These are phyloP conservation scores for Drosophila mojavensis DNA, from an alignment of 1,140 invertebrate genomes.

Conservation along the genomic window DNA sequence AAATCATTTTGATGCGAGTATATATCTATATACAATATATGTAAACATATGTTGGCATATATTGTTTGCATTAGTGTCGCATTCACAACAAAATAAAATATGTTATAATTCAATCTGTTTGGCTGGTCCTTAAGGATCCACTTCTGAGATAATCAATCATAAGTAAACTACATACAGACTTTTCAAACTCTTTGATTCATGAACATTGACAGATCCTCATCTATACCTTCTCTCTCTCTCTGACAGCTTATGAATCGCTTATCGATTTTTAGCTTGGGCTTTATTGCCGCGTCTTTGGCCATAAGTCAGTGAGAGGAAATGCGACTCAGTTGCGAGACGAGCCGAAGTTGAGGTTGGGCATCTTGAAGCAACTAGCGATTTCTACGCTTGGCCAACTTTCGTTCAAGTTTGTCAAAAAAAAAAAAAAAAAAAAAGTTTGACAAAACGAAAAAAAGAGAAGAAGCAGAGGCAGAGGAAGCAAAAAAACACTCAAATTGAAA, in stretches of 20 bases:
- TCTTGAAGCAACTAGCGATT: constrained; percentile 28
- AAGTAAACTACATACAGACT: too few species aligned
- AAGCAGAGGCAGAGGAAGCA: not conserved
- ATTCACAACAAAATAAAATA: too few species aligned
- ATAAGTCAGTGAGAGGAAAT: too few species aligned
- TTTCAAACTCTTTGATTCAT: too few species aligned
- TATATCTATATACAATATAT: too few species aligned
- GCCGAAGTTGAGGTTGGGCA: not conserved
- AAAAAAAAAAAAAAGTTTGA: constrained; percentile 53
- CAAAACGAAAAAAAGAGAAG: constrained; percentile 13
- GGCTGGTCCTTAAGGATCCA: too few species aligned
- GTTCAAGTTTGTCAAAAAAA: constrained; percentile 48
- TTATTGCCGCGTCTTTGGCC: not conserved
- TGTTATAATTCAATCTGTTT: too few species aligned
- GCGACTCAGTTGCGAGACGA: not conserved
- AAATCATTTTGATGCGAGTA: not conserved
- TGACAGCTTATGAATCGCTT: not conserved
- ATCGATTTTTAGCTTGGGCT: not conserved
- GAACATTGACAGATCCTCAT: not conserved
- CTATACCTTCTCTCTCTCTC: too few species aligned
- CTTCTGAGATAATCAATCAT: not conserved
- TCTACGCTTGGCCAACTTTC: constrained; percentile 47
- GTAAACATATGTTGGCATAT: too few species aligned
- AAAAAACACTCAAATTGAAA: constrained; percentile 57
- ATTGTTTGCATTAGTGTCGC: too few species aligned